Percentiles rank a stretch among this genome's conserved stretches.
Evolutionary conservation across 2,113 vertebrate genomes (phyloP).

Genomic region (Poeciliopsis prolifica): DNA sequence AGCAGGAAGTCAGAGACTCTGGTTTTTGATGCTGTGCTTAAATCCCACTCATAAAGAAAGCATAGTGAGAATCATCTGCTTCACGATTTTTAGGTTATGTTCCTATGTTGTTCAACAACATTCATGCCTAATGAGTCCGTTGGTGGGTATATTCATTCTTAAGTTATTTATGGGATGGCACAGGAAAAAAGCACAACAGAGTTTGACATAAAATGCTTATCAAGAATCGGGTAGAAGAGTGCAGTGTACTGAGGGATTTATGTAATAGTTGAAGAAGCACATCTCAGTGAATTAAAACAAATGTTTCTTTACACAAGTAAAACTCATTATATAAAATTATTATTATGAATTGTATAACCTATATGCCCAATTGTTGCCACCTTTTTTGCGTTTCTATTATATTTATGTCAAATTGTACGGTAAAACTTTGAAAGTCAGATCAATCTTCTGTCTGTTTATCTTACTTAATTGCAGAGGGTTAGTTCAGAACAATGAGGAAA

Average conservation of each 20-base stretch:
- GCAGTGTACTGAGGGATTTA: not conserved
- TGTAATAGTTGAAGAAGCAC: conserved; percentile 22
- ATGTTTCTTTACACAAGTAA: not conserved
- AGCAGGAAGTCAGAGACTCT: conserved; percentile 20
- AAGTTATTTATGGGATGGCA: conserved; percentile 6
- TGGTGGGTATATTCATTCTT: not conserved
- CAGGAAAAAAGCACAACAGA: conserved; percentile 5
- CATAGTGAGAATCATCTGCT: conserved; percentile 35
- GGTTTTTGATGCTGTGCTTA: conserved; percentile 24
- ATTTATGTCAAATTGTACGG: too few species aligned
- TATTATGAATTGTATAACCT: not conserved
- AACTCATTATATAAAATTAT: not conserved
- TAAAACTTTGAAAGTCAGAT: too few species aligned
- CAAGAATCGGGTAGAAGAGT: conserved; percentile 12
- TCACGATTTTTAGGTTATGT: conserved; percentile 14
- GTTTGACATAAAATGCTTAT: conserved; percentile 3
- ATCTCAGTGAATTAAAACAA: not conserved
- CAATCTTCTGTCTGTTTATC: too few species aligned
- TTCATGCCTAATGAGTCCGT: conserved; percentile 32
- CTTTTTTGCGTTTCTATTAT: not conserved
- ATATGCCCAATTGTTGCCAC: not conserved
- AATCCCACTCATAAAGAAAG: conserved; percentile 9
- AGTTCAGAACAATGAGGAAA: not conserved
- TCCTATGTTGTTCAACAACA: conserved; percentile 12
- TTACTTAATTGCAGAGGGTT: not conserved